Base-by-base conservation (phyloP, 1,140 invertebrate species). In the Maconellicoccus hirsutus region DNA sequence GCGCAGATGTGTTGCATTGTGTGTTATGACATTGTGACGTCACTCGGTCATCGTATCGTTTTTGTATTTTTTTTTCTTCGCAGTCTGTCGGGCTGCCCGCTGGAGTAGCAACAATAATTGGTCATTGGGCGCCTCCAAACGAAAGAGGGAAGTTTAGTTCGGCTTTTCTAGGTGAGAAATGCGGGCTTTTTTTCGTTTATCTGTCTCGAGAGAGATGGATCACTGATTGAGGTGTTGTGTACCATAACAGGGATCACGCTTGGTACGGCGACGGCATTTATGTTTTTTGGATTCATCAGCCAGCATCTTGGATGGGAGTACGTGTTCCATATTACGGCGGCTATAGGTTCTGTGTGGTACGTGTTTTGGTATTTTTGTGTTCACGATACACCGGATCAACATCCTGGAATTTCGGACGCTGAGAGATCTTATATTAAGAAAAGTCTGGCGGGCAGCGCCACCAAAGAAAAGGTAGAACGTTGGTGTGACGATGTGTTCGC, bases 311-410 rank as follows among this genome's bases (percentile, higher is more conserved):
- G 86, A 6, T 94, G 92, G 92, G 84, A 86, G 70, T 82, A 85
- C 61, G 87, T 89, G 0, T 94, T 93, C 77, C 86, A 91, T 74
- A 76, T 84, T 1, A 86, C 85, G 10, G 88, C 87, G n/a, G 73
- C 80, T 0, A 74, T 88, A 1, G 86, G 86, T 1, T 70, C 90
- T 7, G 39, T 91, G 3, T 96, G 93, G 93, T 93, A 89, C 73
- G 76, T 83, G 23, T 85, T 86, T 74, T 92, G 90, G 90, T 81
- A 86, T 74, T 81, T 85, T 63, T 80, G 90, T 16, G 84, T 91
- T 0, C 90, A 85, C 75, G 88, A 92, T 74, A 84, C 84, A 10
- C 95, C 95, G 4, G 83, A 85, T 0, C 78, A 83, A 71, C 93
- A 97, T 83, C 89, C 89, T 2, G 81, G 86, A 63, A 96, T 97